Base-by-base conservation (phyloP, 2,888 invertebrate species). In the Falcaria lacertinaria region DNA sequence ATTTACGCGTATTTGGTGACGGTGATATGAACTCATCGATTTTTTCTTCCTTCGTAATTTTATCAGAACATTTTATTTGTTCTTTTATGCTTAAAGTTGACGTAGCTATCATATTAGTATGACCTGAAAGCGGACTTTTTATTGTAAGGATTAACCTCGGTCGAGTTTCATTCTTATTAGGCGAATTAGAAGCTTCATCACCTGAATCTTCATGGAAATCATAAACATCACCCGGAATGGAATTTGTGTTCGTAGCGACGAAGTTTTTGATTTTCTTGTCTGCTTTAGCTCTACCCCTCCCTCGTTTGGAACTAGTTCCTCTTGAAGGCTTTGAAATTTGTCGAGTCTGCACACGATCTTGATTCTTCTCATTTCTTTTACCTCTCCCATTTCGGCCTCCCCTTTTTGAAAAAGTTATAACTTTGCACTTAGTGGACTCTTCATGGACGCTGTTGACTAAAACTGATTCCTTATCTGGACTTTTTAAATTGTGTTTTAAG, bases 161-260 rank as follows among this genome's bases (percentile, higher is more conserved):
- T 15, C 96, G 90, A 43, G 90, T 79, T 66, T 92, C 91, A 35
- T 69, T 60, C 63, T 86, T 90, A 53, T 74, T 82, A 11, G 80
- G 67, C 14, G 83, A 77, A 35, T 76, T 68, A 28, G 87, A 74
- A 11, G 87, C 90, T 67, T 95, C 95, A 66, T 97, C 97, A 33
- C 94, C 94, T 4, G 96, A 95, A 74, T 97, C 97, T 69, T 97
- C 97, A 57, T 95, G 94, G 72, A 97, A 97, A 74, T 97, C 97
- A 70, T 97, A 97, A 2, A 97, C 92, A 68, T 97, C 97, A 7
- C 94, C 93, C 0, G 93, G 90, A 39, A 91, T 80, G 57, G 92
- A 92, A 57, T 87, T 91, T 48, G 91, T 90, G 53, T 89, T 92
- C 7, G 84, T 86, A 63, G 87, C 90, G 2, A 84, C 74, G 7